A percentile compares a stretch with the other conserved stretches of the same genome.
phyloP scores from a whole-genome alignment of 2,797 vertebrate genomes.

The Ibycter americanus region DNA sequence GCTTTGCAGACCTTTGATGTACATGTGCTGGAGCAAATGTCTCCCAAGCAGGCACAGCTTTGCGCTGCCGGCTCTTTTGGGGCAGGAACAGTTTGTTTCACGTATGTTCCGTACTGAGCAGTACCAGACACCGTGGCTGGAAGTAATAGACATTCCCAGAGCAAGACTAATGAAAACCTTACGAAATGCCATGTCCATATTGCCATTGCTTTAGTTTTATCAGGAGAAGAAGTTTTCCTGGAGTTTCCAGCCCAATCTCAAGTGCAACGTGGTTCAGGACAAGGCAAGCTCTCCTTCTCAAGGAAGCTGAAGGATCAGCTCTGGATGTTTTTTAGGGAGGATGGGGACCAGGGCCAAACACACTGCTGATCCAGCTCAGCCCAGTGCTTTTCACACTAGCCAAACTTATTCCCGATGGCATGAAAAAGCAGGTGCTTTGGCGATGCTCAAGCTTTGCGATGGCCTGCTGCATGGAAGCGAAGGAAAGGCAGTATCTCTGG shows the following conservation, averaged over 20 bases:
- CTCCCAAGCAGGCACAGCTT: not conserved
- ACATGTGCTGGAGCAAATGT: fast-evolving
- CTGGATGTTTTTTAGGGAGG: not conserved
- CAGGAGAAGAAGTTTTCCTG: not conserved
- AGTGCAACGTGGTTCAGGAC: not conserved
- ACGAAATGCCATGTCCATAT: fast-evolving
- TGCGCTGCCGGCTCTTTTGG: not conserved
- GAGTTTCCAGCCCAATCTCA: not conserved
- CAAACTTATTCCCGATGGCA: not conserved
- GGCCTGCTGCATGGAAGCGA: not conserved
- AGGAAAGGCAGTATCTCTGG: not conserved
- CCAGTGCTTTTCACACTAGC: not conserved
- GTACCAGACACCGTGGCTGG: not conserved
- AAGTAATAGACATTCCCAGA: not conserved
- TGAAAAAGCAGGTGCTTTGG: not conserved
- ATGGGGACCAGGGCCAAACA: not conserved
- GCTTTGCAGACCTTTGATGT: conserved; percentile 16
- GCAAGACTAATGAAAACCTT: not conserved
- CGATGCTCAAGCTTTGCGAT: fast-evolving
- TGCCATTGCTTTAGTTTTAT: not conserved
- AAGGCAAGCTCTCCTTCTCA: not conserved
- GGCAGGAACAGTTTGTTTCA: not conserved
- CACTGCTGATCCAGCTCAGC: not conserved
- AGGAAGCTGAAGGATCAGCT: not conserved
- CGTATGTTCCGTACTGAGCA: not conserved